Conservation (phyloP, 2,888 invertebrate genomes). For the Platycheirus albimanus region DNA sequence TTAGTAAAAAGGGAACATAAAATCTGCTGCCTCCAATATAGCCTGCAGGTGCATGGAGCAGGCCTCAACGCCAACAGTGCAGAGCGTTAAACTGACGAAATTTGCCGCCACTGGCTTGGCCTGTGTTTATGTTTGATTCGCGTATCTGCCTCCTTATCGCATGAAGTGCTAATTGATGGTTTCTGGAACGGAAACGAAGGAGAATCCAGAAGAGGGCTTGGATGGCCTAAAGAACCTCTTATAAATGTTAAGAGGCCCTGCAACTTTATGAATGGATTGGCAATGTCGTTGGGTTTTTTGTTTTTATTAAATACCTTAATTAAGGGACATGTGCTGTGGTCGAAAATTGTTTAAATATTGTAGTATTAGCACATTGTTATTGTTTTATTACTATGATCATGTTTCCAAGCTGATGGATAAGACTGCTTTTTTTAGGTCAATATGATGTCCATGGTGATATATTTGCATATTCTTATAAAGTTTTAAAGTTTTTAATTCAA, state of each 20-base stretch:
- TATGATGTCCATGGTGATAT: no score
- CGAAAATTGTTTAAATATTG: no score
- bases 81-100: conserved; percentile 59
- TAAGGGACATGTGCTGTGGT: no score
- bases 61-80: conserved; percentile 1
- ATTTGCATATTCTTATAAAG: no score
- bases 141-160: conserved; percentile 70
- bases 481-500: no score
- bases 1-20: conserved; percentile 20
- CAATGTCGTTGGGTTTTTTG: background rate
- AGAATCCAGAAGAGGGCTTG: background rate
- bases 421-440: no score
- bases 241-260: conserved; percentile 13
- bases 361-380: no score
- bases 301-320: background rate
- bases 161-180: conserved; percentile 71
- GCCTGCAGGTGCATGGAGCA: conserved; percentile 59
- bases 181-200: conserved; percentile 45
- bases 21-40: conserved; percentile 13
- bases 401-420: no score
- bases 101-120: conserved; percentile 48
- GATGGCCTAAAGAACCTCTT: conserved; percentile 33
- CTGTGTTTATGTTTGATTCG: conserved; percentile 68
- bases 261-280: conserved; percentile 57
- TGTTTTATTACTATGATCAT: no score